phyloP scores from a whole-genome alignment of 2,888 invertebrate genomes.

The Theristus sp. region DNA sequence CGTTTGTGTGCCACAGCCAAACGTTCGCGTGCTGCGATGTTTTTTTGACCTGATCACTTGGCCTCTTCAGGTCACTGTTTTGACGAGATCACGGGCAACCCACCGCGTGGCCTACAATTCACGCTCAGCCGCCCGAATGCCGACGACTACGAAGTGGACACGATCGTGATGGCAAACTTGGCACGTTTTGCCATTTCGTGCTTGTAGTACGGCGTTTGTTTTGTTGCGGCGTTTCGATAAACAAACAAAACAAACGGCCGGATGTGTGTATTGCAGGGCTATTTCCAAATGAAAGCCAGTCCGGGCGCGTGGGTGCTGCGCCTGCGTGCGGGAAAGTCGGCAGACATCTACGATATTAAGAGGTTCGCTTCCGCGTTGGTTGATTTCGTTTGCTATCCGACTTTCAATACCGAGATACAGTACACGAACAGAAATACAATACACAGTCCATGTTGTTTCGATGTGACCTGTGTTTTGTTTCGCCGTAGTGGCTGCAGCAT shows the following conservation, averaged over 20 bases:
- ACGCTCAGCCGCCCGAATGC: slow-evolving; percentile 51
- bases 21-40: too few relatives aligned
- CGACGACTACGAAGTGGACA: slow-evolving; percentile 50
- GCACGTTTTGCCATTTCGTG: too few relatives aligned
- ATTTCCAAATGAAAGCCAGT: slow-evolving; percentile 79
- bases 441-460: too few relatives aligned
- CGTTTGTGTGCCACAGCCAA: too few relatives aligned
- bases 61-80: slow-evolving; percentile 55
- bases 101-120: slow-evolving; percentile 90
- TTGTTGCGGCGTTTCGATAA: too few relatives aligned
- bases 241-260: too few relatives aligned
- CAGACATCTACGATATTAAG: slow-evolving; percentile 80
- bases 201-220: too few relatives aligned
- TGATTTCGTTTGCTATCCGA: background rate
- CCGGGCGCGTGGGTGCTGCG: slow-evolving; percentile 84
- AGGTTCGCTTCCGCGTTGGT: background rate
- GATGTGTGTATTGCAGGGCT: slow-evolving; percentile 43
- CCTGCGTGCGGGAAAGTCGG: slow-evolving; percentile 73
- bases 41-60: background rate
- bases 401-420: background rate
- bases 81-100: slow-evolving; percentile 65
- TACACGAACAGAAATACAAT: background rate
- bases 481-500: too few relatives aligned
- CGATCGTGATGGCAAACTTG: slow-evolving; percentile 99
- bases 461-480: too few relatives aligned